phyloP scores from a whole-genome alignment of 2,888 invertebrate genomes.

The Psylliodes chrysocephalus region DNA sequence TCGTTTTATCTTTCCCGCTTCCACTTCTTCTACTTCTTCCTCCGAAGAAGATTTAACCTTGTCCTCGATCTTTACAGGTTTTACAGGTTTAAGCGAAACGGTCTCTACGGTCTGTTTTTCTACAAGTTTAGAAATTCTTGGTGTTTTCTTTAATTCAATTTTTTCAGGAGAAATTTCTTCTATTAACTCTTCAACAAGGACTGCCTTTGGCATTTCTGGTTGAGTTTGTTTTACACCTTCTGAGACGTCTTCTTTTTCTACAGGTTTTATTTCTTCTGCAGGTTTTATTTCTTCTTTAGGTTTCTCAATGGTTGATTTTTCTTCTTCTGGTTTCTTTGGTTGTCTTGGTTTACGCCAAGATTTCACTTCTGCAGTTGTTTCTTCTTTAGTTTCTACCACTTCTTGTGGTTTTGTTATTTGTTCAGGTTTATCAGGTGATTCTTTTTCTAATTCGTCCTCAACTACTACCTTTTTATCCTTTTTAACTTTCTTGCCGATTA shows the following conservation, averaged over 20 bases:
- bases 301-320: constrained; percentile 52
- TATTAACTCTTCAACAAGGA: constrained; percentile 68
- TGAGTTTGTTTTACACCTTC: constrained; percentile 6
- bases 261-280: constrained; percentile 45
- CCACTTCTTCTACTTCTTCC: constrained; percentile 25
- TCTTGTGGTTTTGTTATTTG: not conserved
- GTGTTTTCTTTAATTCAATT: constrained; percentile 63
- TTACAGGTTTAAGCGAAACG: constrained; percentile 56
- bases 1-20: constrained; percentile 43
- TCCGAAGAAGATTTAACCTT: constrained; percentile 15
- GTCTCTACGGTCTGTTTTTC: constrained; percentile 53
- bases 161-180: constrained; percentile 66
- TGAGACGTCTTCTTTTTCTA: constrained; percentile 25
- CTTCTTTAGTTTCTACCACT: constrained; percentile 27
- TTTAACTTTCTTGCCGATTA: not conserved
- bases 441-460: not conserved
- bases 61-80: constrained; percentile 34
- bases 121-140: constrained; percentile 44
- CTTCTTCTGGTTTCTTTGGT: constrained; percentile 28
- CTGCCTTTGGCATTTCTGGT: constrained; percentile 41
- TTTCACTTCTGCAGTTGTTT: constrained; percentile 43
- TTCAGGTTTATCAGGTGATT: not conserved
- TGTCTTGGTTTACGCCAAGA: constrained; percentile 26
- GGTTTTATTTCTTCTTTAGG: constrained; percentile 50
- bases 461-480: not conserved